Conservation (phyloP, 2,888 invertebrate species). For the Ichneumoninae sp. region DNA sequence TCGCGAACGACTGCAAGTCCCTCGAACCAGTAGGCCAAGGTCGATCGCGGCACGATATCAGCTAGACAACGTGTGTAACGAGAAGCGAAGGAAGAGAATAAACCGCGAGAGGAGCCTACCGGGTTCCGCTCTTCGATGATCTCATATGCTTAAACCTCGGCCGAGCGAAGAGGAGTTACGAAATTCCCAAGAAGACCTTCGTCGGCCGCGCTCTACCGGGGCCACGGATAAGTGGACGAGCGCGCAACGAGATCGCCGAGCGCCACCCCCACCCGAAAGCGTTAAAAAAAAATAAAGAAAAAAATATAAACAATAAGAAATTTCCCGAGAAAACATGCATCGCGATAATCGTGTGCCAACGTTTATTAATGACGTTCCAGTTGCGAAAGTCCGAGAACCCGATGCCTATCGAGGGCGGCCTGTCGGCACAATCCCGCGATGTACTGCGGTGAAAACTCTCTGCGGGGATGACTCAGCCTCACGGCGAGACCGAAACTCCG, state of each 20-base stretch:
- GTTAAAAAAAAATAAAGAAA: background rate
- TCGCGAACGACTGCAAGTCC: conserved; percentile 28
- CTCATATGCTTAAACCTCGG: background rate
- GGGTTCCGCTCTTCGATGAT: conserved; percentile 12
- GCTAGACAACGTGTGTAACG: conserved; percentile 33
- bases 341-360: background rate
- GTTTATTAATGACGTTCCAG: conserved; percentile 14
- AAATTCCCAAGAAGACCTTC: conserved; percentile 6
- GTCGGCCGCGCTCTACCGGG: background rate
- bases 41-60: conserved; percentile 56
- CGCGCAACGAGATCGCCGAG: background rate
- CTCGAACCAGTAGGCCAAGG: conserved; percentile 58
- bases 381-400: conserved; percentile 7
- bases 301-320: background rate
- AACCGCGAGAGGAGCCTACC: conserved; percentile 11
- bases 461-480: conserved; percentile 62
- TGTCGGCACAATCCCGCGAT: conserved; percentile 31
- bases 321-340: background rate
- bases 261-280: no score
- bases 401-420: background rate
- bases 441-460: conserved; percentile 29
- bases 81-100: conserved; percentile 25
- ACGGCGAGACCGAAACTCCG: conserved; percentile 56
- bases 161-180: conserved; percentile 1
- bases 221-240: background rate